Evolutionary conservation across 2,113 vertebrate genomes (phyloP).

Genomic region (Poecile atricapillus): DNA sequence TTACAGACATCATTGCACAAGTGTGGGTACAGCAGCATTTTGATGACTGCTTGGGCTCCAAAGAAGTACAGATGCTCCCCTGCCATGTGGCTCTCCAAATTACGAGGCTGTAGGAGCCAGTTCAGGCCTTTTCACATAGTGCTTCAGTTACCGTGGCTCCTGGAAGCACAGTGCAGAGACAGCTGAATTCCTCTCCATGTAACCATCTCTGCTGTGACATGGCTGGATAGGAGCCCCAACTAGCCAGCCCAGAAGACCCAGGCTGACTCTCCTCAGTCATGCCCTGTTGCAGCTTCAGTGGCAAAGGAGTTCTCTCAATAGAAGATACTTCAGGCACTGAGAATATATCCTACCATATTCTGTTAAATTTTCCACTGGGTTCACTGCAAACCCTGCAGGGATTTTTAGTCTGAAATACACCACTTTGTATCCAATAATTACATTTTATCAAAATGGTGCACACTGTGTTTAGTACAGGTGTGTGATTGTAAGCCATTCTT

Average conservation of each 20-base stretch:
- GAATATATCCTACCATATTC: not conserved
- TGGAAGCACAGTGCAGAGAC: not conserved
- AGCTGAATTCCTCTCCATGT: not conserved
- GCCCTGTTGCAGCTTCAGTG: not conserved
- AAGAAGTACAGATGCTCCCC: not conserved
- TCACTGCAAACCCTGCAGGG: not conserved
- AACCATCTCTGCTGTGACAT: not conserved
- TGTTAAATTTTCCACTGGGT: not conserved
- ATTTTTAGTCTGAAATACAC: not conserved
- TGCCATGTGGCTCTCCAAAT: not conserved
- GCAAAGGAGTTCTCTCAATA: not conserved
- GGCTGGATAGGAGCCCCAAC: not conserved
- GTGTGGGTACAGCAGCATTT: not conserved
- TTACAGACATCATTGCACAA: not conserved
- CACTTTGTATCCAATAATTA: not conserved
- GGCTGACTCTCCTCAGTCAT: not conserved
- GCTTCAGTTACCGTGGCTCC: not conserved
- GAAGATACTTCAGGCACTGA: not conserved
- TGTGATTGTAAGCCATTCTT: not conserved
- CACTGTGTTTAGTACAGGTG: not conserved
- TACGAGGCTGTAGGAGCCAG: not conserved
- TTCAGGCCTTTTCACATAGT: not conserved
- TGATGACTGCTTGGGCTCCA: not conserved
- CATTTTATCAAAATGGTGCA: not conserved
- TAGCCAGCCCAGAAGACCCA: not conserved